Base-by-base conservation (phyloP, 2,888 invertebrate genomes). In the Galerucella calmariensis region DNA sequence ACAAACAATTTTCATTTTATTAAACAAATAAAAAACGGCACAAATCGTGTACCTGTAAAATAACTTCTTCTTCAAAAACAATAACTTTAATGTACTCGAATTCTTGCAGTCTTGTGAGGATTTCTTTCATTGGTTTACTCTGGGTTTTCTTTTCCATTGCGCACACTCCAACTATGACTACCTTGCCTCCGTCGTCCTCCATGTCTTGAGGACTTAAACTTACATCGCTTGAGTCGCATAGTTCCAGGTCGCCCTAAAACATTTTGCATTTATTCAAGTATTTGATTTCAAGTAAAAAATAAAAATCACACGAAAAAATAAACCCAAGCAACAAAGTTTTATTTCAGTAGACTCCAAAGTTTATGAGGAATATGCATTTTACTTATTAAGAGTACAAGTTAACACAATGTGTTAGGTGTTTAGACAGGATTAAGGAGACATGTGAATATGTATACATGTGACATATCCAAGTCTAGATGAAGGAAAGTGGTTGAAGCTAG, bases 131-230 rank as follows among this genome's bases (percentile, higher is more conserved):
- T 14, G 99, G 99, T 88, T 98, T 99, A 79, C 98, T 98, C 86
- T 97, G 96, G 53, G 98, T 97, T 89, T 99, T 99, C 89, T 99
- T 99, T 85, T 96, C 95, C 99, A 99, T 99, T 81, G 99, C 99
- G 90, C 99, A 99, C 75, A 99, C 95, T 78, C 99, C 99, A 83
- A 99, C 97, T 86, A 97, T 92, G 83, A 99, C 97, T 85, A 97
- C 96, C 88, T 96, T 96, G 83, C 94, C 94, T 86, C 89, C 91
- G 79, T 89, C 90, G 66, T 89, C 89, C 77, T 90, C 90, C 85
- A 88, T 83, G 77, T 88, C 89, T 79, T 86, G 86, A 75, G 84
- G 81, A 73, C 86, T 86, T 83, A 88, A 83, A 73, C 83, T 83
- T 71, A 88, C 87, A 80, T 88, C 88, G 84, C 87, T 89, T 77